Conservation (phyloP, 2,113 vertebrate genomes). For the Perognathus longimembris region DNA sequence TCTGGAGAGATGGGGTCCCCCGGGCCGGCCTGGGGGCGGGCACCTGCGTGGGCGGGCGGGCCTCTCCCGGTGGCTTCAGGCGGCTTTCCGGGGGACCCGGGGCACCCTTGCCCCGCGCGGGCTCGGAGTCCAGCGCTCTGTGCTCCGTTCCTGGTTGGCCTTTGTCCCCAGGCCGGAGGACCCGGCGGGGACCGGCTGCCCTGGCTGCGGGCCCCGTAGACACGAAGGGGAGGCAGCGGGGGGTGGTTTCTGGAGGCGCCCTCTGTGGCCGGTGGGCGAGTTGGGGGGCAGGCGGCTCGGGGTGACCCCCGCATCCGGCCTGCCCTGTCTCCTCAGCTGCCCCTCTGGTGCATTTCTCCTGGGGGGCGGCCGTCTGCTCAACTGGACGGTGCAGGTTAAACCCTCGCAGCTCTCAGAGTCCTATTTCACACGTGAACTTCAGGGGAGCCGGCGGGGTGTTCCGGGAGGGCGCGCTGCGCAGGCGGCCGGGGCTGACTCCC, state of each 20-base stretch:
- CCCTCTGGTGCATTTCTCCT: background rate
- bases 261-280: background rate
- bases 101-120: background rate
- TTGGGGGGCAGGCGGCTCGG: background rate
- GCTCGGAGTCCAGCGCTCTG: background rate
- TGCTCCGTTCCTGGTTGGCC: background rate
- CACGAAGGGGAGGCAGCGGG: background rate
- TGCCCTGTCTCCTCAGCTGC: background rate
- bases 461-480: background rate
- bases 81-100: too few species aligned
- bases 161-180: background rate
- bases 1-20: too few species aligned
- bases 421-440: background rate
- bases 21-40: too few species aligned
- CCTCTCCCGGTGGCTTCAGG: too few species aligned
- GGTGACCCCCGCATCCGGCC: too few species aligned
- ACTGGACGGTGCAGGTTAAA: background rate
- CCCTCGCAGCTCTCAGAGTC: background rate
- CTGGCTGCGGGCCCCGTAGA: background rate
- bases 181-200: background rate
- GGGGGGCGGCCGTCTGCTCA: background rate
- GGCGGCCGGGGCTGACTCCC: background rate
- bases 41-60: too few species aligned
- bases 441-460: background rate
- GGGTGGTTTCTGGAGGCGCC: too few species aligned